phyloP scores from a whole-genome alignment of 1,140 invertebrate species.

The Euura saliciscinereae region DNA sequence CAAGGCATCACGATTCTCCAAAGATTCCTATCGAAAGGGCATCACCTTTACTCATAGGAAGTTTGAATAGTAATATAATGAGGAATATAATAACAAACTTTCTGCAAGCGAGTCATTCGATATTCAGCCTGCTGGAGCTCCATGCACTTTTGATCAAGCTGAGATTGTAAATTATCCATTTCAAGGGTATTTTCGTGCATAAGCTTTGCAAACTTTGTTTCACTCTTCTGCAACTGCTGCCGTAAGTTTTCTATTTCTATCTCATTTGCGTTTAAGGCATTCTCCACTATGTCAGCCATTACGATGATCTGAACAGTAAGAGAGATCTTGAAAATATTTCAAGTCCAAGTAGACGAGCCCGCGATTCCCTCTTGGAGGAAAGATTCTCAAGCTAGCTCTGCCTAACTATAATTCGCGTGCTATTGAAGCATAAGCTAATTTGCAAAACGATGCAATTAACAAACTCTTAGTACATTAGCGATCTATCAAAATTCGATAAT shows the following conservation, averaged over 20 bases:
- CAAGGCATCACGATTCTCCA: constrained; percentile 55
- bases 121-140: constrained; percentile 35
- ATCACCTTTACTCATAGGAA: neutral
- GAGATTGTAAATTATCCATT: constrained; percentile 29
- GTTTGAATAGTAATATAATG: constrained; percentile 13
- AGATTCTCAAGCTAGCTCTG: too few relatives aligned
- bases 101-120: constrained; percentile 38
- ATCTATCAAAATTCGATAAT: too few relatives aligned
- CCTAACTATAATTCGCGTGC: too few relatives aligned
- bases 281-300: constrained; percentile 42
- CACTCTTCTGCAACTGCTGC: constrained; percentile 33
- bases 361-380: too few relatives aligned
- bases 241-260: constrained; percentile 33
- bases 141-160: constrained; percentile 40
- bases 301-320: constrained; percentile 44
- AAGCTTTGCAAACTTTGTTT: constrained; percentile 32
- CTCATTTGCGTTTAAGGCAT: constrained; percentile 34
- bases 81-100: constrained; percentile 40
- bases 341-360: neutral
- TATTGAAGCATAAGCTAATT: too few relatives aligned
- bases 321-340: constrained; percentile 26
- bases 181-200: constrained; percentile 32
- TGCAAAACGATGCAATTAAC: too few relatives aligned
- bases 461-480: too few relatives aligned
- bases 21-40: constrained; percentile 38